Conservation (phyloP, 2,888 invertebrate genomes). For the Brachyopa scutellaris region DNA sequence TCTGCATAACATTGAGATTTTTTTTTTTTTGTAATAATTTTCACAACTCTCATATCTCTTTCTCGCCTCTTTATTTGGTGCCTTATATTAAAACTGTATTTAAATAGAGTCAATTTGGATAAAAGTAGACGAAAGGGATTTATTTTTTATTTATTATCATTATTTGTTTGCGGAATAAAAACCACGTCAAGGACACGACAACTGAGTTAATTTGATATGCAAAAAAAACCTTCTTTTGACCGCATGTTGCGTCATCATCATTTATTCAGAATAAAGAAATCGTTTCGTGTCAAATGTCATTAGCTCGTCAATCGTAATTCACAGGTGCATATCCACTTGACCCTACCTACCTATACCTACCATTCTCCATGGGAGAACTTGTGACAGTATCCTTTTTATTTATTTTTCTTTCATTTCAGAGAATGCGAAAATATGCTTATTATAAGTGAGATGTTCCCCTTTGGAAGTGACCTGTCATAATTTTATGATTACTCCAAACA, state of each 20-base stretch:
- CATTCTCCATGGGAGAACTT: too few species aligned
- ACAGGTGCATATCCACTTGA: slow-evolving; percentile 13
- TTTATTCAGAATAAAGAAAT: slow-evolving; percentile 4
- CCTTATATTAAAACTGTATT: background rate
- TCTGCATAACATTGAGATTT: slow-evolving; percentile 25
- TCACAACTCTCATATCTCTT: slow-evolving; percentile 49
- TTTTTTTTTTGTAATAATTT: background rate
- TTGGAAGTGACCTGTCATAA: background rate
- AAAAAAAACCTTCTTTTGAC: background rate
- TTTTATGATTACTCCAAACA: background rate
- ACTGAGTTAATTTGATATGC: background rate
- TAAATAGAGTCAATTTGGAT: slow-evolving; percentile 9
- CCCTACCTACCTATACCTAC: too few species aligned
- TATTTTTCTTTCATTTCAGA: slow-evolving; percentile 73
- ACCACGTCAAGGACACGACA: slow-evolving; percentile 41
- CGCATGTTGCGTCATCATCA: slow-evolving; percentile 17
- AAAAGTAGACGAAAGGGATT: slow-evolving; percentile 62
- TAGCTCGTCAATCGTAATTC: background rate
- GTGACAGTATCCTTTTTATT: slow-evolving; percentile 40
- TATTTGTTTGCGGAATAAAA: too few species aligned
- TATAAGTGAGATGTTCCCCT: slow-evolving; percentile 37
- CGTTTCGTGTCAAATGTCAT: slow-evolving; percentile 33
- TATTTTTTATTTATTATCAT: too few species aligned
- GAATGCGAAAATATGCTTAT: slow-evolving; percentile 68
- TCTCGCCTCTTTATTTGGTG: slow-evolving; percentile 49